Percentiles rank a stretch among this genome's conserved stretches.
phyloP scores from a whole-genome alignment of 2,888 invertebrate species.

The Phalera bucephala region DNA sequence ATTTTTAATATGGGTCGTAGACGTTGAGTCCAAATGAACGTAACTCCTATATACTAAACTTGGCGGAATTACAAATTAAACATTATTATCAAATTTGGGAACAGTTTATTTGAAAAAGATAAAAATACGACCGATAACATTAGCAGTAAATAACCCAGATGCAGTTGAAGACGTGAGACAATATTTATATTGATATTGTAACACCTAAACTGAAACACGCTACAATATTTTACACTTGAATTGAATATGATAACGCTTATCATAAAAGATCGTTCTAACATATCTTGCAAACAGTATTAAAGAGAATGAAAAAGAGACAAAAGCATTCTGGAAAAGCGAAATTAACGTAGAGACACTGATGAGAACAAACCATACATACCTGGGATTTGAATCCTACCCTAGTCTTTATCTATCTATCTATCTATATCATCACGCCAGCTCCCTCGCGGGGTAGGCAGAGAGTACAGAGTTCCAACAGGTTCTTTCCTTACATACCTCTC shows the following conservation, averaged over 20 bases:
- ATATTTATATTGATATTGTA: not conserved
- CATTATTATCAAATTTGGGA: not conserved
- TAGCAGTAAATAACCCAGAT: not conserved
- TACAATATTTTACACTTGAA: too few relatives aligned
- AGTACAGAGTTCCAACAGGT: too few relatives aligned
- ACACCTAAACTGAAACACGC: not conserved
- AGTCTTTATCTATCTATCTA: too few relatives aligned
- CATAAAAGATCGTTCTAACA: not conserved
- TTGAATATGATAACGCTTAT: too few relatives aligned
- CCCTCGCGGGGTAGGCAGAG: too few relatives aligned
- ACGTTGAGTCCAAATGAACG: not conserved
- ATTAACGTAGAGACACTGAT: conserved; percentile 5
- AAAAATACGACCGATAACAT: not conserved
- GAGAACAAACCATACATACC: not conserved
- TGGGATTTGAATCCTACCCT: conserved; percentile 12
- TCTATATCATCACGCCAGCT: too few relatives aligned
- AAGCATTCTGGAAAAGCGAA: conserved; percentile 11
- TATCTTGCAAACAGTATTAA: not conserved
- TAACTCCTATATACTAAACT: not conserved
- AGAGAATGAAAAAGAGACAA: not conserved
- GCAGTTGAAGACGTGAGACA: not conserved
- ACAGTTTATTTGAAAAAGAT: not conserved
- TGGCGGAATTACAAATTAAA: not conserved
- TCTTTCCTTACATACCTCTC: too few relatives aligned
- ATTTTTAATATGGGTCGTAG: not conserved